Base-by-base conservation (phyloP, 64 coral and sea anemone species). In the Montipora cactus region DNA sequence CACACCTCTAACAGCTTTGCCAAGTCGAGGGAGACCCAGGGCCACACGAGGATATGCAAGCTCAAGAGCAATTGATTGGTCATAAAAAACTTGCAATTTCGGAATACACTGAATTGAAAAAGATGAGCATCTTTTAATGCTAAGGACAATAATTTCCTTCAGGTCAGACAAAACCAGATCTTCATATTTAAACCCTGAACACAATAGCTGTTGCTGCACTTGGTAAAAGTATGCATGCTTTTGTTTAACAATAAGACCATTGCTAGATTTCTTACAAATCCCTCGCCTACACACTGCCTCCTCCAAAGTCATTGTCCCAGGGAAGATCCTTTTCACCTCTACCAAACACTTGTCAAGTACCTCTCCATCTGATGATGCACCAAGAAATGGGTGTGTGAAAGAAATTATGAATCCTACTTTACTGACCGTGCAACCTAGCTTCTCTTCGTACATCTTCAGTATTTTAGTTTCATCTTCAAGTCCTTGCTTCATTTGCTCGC, bases 321-420 rank as follows among this genome's bases (percentile, higher is more conserved):
- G 37, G 2, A 37, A 37, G 37, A 37, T 37, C 1, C 37, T 37
- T 37, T 37, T 37, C 37, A 37, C 37, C 37, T 1, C 1, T 72
- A 44, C 5, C 44, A 3, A 44, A n/a, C 67, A 88, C 86, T 88
- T 76, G 10, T 76, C 71, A 77, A 37, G 22, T 76, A 89, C 87
- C 77, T 61, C 73, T 76, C 74, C 72, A 89, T 78, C 87, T 28
- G 87, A 74, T 7, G 73, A 76, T 53, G 72, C 87, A 2, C 1
- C 37, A 37, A 37, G 37, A 37, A 37, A 37, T 37, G 37, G 0
- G 37, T 37, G 37, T 37, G 70, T 74, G 6, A 3, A 44, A 37
- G 87, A 88, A 88, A 88, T 88, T 46, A 88, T 28, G 23, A 88
- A 88, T 88, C 70, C 85, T 25, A 74, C 22, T 88, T 88, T 69